Evolutionary conservation across 2,113 vertebrate genomes (phyloP).

Genomic region (Coptodon bakossiorum): DNA sequence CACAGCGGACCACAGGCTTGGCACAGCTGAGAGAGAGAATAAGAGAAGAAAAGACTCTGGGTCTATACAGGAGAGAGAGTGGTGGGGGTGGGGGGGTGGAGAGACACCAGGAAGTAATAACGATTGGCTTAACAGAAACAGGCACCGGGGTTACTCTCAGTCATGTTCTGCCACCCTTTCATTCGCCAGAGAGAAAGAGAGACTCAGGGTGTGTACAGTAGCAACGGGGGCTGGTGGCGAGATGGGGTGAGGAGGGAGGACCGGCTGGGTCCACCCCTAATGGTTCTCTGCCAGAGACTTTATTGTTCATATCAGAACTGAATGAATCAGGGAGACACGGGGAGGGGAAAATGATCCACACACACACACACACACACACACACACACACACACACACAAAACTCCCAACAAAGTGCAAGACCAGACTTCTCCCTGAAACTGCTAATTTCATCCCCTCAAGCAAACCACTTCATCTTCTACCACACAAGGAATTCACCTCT

Average conservation of each 20-base stretch:
- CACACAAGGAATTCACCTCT: constrained; percentile 3
- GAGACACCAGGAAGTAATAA: constrained; percentile 47
- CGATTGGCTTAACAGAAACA: constrained; percentile 42
- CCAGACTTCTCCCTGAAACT: background rate
- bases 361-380: background rate
- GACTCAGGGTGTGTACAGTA: constrained; percentile 8
- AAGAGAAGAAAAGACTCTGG: constrained; percentile 21
- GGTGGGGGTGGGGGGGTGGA: background rate
- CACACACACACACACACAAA: background rate
- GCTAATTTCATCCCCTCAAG: background rate
- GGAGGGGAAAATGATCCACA: background rate
- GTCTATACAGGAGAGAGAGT: background rate
- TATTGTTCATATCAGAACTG: constrained; percentile 9
- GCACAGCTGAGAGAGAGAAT: background rate
- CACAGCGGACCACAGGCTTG: constrained; percentile 15
- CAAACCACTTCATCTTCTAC: background rate
- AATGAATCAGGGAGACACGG: background rate
- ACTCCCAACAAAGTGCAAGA: background rate
- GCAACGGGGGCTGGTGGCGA: background rate
- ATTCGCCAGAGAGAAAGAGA: background rate
- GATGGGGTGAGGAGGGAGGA: constrained; percentile 53
- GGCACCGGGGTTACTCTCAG: constrained; percentile 56
- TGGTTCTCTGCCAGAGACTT: background rate
- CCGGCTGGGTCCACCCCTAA: background rate
- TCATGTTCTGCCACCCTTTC: constrained; percentile 25